A percentile compares a stretch with the other conserved stretches of the same genome.
Evolutionary conservation across 2,888 invertebrate genomes (phyloP).

Genomic region (Xestobium rufovillosum): DNA sequence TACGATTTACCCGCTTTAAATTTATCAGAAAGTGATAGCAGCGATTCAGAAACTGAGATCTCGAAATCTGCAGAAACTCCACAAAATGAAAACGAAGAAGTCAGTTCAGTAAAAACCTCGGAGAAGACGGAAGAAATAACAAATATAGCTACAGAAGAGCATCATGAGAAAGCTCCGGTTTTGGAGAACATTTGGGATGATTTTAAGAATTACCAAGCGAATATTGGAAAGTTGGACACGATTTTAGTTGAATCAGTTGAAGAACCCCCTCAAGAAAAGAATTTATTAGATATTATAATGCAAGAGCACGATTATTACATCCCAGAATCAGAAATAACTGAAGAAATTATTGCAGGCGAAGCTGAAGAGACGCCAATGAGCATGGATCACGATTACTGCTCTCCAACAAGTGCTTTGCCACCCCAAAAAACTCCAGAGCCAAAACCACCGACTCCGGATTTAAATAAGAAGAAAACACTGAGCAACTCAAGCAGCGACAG

Average conservation of each 20-base stretch:
- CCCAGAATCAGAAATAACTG: constrained; percentile 28
- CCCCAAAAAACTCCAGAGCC: constrained; percentile 35
- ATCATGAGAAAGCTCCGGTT: constrained; percentile 50
- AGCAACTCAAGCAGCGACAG: constrained; percentile 72
- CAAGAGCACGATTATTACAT: constrained; percentile 71
- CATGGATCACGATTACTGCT: constrained; percentile 44
- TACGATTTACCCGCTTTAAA: constrained; percentile 72
- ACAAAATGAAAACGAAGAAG: not conserved
- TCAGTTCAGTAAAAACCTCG: not conserved
- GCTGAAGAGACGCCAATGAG: constrained; percentile 37
- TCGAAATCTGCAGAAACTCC: constrained; percentile 13
- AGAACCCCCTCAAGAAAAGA: constrained; percentile 12
- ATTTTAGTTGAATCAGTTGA: constrained; percentile 26
- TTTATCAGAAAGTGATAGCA: constrained; percentile 75
- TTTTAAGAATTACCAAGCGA: constrained; percentile 66
- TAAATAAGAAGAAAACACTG: constrained; percentile 55
- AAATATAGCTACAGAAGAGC: constrained; percentile 11
- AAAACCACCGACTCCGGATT: constrained; percentile 41
- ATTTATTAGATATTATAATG: constrained; percentile 35
- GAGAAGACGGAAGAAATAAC: constrained; percentile 9
- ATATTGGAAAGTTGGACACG: constrained; percentile 50
- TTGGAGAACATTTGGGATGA: constrained; percentile 71
- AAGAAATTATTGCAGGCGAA: constrained; percentile 28
- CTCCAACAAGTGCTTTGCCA: constrained; percentile 13
- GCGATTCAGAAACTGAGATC: constrained; percentile 51